Conservation (phyloP, 2,113 vertebrate species). For the Desmodus rotundus region DNA sequence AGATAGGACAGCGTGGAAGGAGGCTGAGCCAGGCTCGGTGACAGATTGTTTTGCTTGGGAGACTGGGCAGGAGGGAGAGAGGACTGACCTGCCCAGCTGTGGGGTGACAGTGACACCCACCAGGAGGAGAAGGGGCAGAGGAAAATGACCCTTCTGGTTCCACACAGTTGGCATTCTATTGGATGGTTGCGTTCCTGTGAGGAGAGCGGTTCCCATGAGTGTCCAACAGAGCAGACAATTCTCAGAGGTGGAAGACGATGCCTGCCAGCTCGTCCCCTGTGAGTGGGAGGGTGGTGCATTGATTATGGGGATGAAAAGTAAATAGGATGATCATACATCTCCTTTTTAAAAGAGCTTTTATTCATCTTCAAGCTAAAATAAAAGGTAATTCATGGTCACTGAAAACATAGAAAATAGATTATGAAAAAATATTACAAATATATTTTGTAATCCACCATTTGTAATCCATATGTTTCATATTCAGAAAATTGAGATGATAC, state of each 20-base stretch:
- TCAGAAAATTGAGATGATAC: background rate
- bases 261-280: background rate
- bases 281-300: background rate
- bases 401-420: background rate
- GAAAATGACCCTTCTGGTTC: background rate
- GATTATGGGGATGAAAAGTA: background rate
- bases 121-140: background rate
- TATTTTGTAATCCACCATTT: background rate
- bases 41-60: background rate
- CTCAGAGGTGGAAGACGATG: background rate
- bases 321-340: background rate
- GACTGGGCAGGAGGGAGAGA: background rate
- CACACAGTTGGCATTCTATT: background rate
- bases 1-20: no score
- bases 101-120: background rate
- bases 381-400: background rate
- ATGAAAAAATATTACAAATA: background rate
- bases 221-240: background rate
- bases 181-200: background rate
- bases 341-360: background rate
- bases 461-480: background rate
- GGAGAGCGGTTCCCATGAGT: background rate
- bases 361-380: background rate
- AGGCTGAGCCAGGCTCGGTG: background rate
- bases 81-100: background rate